Evolutionary conservation across 2,888 invertebrate species (phyloP).

Genomic region (Argyresthia goedartella): DNA sequence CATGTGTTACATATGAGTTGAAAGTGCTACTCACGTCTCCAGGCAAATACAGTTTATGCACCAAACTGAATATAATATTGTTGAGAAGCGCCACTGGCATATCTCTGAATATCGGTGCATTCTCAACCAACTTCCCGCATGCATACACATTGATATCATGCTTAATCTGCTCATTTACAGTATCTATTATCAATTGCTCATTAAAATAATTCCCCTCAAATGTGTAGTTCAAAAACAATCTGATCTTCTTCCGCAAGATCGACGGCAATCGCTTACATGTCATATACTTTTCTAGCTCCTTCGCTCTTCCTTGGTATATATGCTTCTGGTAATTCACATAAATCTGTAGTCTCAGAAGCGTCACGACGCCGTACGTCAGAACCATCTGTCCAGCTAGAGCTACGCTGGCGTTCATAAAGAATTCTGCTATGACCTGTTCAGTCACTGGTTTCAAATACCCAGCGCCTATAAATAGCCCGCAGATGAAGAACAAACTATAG

Average conservation of each 20-base stretch:
- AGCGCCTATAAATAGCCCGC: conserved; percentile 31
- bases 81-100: conserved; percentile 58
- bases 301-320: conserved; percentile 28
- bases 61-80: conserved; percentile 60
- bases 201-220: conserved; percentile 38
- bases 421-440: conserved; percentile 23
- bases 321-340: conserved; percentile 28
- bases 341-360: conserved; percentile 28
- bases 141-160: conserved; percentile 69
- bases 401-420: conserved; percentile 24
- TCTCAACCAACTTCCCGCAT: conserved; percentile 64
- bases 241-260: conserved; percentile 30
- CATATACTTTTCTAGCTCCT: conserved; percentile 35
- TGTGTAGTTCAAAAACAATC: conserved; percentile 36
- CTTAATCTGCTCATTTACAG: conserved; percentile 49
- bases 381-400: conserved; percentile 30
- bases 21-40: conserved; percentile 46
- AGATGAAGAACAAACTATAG: conserved; percentile 29
- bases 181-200: conserved; percentile 31
- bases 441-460: conserved; percentile 25
- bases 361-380: conserved; percentile 25
- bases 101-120: conserved; percentile 64
- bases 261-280: conserved; percentile 26
- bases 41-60: conserved; percentile 66
- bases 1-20: background rate